Base-by-base conservation (phyloP, 2,797 vertebrate species). In the Peromyscus aztecus region DNA sequence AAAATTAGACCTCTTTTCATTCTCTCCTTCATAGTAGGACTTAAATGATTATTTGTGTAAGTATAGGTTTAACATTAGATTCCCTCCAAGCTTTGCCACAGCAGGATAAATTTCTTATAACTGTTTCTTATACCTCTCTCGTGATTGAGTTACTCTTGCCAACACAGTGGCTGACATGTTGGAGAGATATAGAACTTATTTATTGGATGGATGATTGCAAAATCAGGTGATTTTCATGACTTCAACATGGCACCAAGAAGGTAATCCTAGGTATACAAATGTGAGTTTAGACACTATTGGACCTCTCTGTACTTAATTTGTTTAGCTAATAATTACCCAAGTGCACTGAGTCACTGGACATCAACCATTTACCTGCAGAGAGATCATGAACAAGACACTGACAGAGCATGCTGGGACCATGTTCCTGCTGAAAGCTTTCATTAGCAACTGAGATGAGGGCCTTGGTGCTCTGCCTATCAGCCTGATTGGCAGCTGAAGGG, bases 341-440 rank as follows among this genome's bases (percentile, higher is more conserved):
- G 93, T 49, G 27, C 40, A 73, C 2, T 46, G 71, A 90, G 59
- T 57, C 61, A 3, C 2, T 91, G 27, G 63, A 31, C 23, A 83
- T n/a, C 59, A n/a, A 19, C 59, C 24, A 3, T 59, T 65, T 65
- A 43, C 52, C 27, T 78, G 59, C 71, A 89, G 37, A 67, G 27
- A 67, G 37, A 59, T 37, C 37, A 3, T 76, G 24, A 76, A 37
- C 37, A 14, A 52, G 31, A 31, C 63, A 67, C 10, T 37, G 31
- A 40, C 17, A 0, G 65, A 92, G 55, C 61, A 52, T 76, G 57
- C 46, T 4, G 21, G 86, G 76, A 46, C 73, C 29, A 31, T 24
- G 52, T 40, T 95, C 67, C 29, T 65, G 34, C 43, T 46, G 67
- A 96, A 95, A 95, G 82, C 24, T 75, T 85, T 83, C 49, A 23